Evolutionary conservation across 2,797 vertebrate species (phyloP), one percentile per base, ranked within the genome.

Genomic region (Spinus olivaceus): DNA sequence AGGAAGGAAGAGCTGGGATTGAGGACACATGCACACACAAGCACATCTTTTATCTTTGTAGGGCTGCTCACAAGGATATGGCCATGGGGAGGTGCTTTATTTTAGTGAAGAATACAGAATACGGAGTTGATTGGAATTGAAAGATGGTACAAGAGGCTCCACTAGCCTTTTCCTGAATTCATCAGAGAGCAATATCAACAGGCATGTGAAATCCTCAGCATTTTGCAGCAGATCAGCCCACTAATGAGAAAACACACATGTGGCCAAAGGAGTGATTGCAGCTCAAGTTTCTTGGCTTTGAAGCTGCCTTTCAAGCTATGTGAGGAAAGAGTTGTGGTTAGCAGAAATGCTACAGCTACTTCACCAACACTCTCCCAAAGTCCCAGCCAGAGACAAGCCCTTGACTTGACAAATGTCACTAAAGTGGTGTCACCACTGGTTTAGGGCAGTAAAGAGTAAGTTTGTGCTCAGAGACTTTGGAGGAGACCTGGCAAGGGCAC

Each of bases 241-340:
- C 46, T 94, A 76, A 76, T 73, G 65, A 91, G 60, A 72, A 91
- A 86, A 67, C 57, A 86, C 28, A 59, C 18, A 35, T 8, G 28
- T 76, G 90, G 67, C 73, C 73, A 71, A 79, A 92, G 56, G 37
- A 81, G 49, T 77, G 86, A 86, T 51, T 88, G 59, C 54, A 86
- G 37, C 77, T 90, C 24, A 66, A 27, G 60, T 47, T 91, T 84
- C 60, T 63, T 72, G 54, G 65, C 79, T 77, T 79, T 24, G 6
- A 88, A 88, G 49, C 16, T 81, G 47, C 27, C 21, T 27, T 70
- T 92, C 23, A 33, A 50, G 30, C 67, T 71, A 35, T 10, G 37
- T 54, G 53, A n/a, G 84, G 54, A 41, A 81, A 53, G 49, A 49
- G 23, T n/a, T 91, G 30, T 39, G 59, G 33, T 24, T 90, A 42